Evolutionary conservation across 1,140 invertebrate species (phyloP), one percentile per base, ranked within the genome.

Genomic region (Calycopis cecrops): DNA sequence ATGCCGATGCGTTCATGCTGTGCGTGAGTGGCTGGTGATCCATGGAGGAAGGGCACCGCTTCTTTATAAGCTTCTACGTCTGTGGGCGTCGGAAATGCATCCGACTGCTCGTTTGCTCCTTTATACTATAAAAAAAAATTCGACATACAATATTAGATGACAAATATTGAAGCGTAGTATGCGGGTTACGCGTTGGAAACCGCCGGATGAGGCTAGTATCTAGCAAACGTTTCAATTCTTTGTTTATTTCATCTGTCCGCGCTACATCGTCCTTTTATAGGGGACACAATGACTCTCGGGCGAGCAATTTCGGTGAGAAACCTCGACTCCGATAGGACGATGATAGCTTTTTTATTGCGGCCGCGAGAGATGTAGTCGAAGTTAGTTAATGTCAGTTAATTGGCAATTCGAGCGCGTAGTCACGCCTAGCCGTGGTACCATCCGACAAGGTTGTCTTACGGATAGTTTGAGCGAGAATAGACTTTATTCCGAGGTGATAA

Each of bases 351-450:
- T 68, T 70, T 71, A 59, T 62, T 58, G 60, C 65, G 65, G 57
- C 59, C 62, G 53, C 65, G 63, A 71, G 70, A 73, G 71, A 74
- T 74, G 67, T 65, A 61, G 49, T 63, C 67, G 69, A 60, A 70
- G 67, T 72, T 70, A 70, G 65, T 73, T 72, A 72, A 74, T 76
- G 71, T 67, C 60, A 64, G 60, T 72, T 76, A 76, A 74, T 76
- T 76, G 74, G 74, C 72, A 71, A 74, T 74, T 77, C 74, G 69
- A 73, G 71, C 69, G 68, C 59, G 55, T 34, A 73, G 74, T 76
- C 74, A 76, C 74, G 73, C 67, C 63, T 63, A 49, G 59, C 48
- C 50, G 60, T 59, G 55, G 55, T 40, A 17, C 17, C 18, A 9
- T 35, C 28, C 21, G 52, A 12, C 37, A 34, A 9, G 48, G 14